Base-by-base conservation (phyloP, 2,888 invertebrate genomes). In the Litoditis marina region DNA sequence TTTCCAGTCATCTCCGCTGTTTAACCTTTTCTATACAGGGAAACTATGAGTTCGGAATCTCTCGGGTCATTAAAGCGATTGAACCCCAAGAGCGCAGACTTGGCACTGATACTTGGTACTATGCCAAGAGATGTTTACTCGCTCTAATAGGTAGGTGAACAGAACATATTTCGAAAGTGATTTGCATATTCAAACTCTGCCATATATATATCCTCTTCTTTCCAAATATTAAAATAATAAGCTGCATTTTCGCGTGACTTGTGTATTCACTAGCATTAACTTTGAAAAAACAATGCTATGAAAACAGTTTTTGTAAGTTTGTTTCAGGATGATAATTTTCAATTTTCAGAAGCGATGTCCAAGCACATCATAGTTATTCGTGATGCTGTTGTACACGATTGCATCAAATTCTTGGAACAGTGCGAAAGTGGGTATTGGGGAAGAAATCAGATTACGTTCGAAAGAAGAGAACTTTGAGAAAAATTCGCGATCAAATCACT, bases 11-110 rank as follows among this genome's bases (percentile, higher is more conserved):
- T 39, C n/a, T 39, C 39, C 11, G n/a, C 11, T 39, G 39, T 39
- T n/a, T 39, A 13, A 11, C 11, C 39, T 39, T 39, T 47, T 11
- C n/a, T 39, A 13, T 60, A 27, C 63, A 78, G 85, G 94, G 94
- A 0, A 98, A 98, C 85, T 98, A 94, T 81, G 96, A 98, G 84
- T 98, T 98, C 85, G 98, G 98, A 1, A 91, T 98, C 78, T 94
- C 94, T 0, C 87, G 96, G 67, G 92, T 98, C 0, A 94, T 96
- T 82, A 95, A 96, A 85, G 95, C 95, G 42, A 85, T 98, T 63
- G 92, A 94, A 81, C 94, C 94, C 0, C 92, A 91, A 80, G 90
- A 91, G 82, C 92, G 92, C 84, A 91, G 95, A 83, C 87, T 98
- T 8, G 95, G 96, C 19, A 93, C 94, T 0, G 96, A 98, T 83